A percentile compares a stretch with the other conserved stretches of the same genome.
phyloP scores from a whole-genome alignment of 1,140 invertebrate genomes.

The Trachymyrmex septentrionalis region DNA sequence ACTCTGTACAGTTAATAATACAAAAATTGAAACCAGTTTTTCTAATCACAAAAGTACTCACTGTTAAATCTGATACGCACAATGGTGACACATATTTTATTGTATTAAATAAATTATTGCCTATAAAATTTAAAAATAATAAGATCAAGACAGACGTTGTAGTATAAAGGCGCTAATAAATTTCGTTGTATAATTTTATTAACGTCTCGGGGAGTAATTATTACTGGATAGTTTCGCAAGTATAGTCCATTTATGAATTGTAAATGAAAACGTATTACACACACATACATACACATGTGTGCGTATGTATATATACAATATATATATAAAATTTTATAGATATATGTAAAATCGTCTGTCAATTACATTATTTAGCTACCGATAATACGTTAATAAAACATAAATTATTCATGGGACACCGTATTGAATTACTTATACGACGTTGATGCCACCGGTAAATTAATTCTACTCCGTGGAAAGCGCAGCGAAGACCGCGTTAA shows the following conservation, averaged over 20 bases:
- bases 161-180: background rate
- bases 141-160: no score
- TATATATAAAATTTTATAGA: no score
- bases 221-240: background rate
- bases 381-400: conserved; percentile 47
- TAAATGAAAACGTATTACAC: conserved; percentile 10
- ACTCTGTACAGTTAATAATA: background rate
- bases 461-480: conserved; percentile 43
- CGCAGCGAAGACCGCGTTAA: conserved; percentile 31
- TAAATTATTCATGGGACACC: conserved; percentile 46
- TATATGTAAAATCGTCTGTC: background rate
- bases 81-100: background rate
- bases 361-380: conserved; percentile 2
- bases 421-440: conserved; percentile 35
- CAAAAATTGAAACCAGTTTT: background rate
- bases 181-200: background rate
- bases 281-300: background rate
- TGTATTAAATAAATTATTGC: background rate
- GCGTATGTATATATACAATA: background rate
- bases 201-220: background rate
- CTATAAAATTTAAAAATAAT: conserved; percentile 4
- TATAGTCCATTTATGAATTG: background rate
- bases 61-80: background rate
- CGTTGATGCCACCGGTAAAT: conserved; percentile 38
- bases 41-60: background rate